A percentile compares a stretch with the other conserved stretches of the same genome.
Evolutionary conservation across 1,140 invertebrate genomes (phyloP).

Genomic region (Chrysoperla carnea): DNA sequence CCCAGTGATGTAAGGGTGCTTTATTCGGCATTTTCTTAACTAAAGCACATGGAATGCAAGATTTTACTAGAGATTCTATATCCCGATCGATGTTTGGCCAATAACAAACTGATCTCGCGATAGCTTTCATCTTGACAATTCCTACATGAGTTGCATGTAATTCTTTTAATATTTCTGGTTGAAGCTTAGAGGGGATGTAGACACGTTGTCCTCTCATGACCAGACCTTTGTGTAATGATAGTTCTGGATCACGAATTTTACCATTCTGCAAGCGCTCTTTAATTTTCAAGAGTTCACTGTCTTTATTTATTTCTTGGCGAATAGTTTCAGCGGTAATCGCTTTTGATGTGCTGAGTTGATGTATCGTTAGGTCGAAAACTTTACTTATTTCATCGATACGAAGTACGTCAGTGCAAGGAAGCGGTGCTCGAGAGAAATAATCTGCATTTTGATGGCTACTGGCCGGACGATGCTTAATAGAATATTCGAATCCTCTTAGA

Average conservation of each 20-base stretch:
- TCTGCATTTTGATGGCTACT: slow-evolving; percentile 13
- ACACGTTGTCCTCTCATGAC: background rate
- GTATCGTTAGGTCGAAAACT: too few relatives aligned
- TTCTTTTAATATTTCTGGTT: slow-evolving; percentile 10
- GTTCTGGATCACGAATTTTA: background rate
- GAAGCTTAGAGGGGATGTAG: slow-evolving; percentile 13
- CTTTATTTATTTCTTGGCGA: background rate
- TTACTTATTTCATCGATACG: background rate
- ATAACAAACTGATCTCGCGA: slow-evolving; percentile 21
- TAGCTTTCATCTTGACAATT: slow-evolving; percentile 20
- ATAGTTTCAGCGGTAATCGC: too few relatives aligned
- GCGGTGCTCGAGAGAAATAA: slow-evolving; percentile 12
- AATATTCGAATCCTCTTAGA: slow-evolving; percentile 18
- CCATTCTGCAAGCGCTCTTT: background rate
- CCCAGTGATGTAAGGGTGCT: background rate
- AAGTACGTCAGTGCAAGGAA: background rate
- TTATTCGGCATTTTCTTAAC: background rate
- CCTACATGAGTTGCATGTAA: slow-evolving; percentile 22
- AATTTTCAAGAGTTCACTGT: background rate
- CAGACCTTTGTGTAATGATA: background rate
- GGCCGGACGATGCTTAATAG: slow-evolving; percentile 15
- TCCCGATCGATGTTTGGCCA: slow-evolving; percentile 24
- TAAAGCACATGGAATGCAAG: background rate
- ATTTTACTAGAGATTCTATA: slow-evolving; percentile 14
- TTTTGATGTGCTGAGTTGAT: too few relatives aligned